Conservation (phyloP, 1,140 invertebrate species). For the Ruditapes philippinarum region DNA sequence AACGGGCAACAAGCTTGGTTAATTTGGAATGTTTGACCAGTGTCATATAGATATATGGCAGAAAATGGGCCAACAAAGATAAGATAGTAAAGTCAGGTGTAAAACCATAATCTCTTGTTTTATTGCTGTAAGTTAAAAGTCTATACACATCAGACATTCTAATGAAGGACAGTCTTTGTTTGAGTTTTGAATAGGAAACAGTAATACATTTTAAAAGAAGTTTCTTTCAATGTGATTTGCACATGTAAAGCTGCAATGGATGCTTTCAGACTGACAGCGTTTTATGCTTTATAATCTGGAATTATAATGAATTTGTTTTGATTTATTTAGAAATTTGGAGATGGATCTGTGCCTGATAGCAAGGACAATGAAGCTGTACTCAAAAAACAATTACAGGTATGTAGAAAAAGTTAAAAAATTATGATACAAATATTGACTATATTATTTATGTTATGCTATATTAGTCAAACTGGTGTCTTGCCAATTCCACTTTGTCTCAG, state of each 20-base stretch:
- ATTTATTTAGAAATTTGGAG: background rate
- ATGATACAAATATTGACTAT: too few species aligned
- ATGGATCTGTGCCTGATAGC: background rate
- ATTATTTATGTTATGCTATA: too few species aligned
- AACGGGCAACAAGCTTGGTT: background rate
- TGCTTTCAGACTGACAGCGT: conserved; percentile 8
- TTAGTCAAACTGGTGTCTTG: too few species aligned
- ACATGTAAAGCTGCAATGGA: conserved; percentile 58
- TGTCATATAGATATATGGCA: conserved; percentile 32
- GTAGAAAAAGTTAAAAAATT: too few species aligned
- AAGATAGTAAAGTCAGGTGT: conserved; percentile 11
- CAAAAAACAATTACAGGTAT: conserved; percentile 39
- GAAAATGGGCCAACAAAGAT: background rate
- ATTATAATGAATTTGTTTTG: too few species aligned
- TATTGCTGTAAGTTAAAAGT: background rate
- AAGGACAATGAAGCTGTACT: background rate
- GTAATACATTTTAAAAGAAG: too few species aligned
- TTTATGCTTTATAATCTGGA: too few species aligned
- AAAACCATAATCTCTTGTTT: background rate
- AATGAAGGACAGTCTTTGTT: too few species aligned
- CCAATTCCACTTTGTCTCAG: too few species aligned
- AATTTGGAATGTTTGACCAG: conserved; percentile 23
- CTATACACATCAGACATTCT: background rate
- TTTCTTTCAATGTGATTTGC: conserved; percentile 60
- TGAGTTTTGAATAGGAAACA: too few species aligned